These are phyloP conservation scores for Contarinia nasturtii DNA, from an alignment of 1,140 invertebrate genomes.

Conservation along the genomic window DNA sequence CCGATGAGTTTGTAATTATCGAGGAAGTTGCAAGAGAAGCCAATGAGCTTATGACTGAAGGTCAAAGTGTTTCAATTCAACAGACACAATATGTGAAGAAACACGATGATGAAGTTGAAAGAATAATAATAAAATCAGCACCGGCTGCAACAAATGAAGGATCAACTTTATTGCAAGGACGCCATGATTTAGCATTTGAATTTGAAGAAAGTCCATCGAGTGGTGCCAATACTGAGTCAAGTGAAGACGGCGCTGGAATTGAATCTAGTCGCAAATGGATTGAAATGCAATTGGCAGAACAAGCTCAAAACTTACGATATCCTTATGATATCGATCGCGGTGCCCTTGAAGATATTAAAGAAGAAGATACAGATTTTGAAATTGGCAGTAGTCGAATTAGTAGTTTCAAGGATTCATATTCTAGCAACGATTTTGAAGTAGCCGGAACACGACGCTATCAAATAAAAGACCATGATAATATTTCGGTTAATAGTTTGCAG, in stretches of 20 bases:
- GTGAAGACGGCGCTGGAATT: constrained; percentile 17
- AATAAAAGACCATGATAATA: constrained; percentile 70
- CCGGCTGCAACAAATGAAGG: constrained; percentile 26
- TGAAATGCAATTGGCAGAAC: constrained; percentile 62
- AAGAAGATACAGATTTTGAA: constrained; percentile 74
- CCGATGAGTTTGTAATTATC: constrained; percentile 71
- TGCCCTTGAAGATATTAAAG: constrained; percentile 78
- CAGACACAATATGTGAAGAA: constrained; percentile 32
- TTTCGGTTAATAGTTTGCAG: constrained; percentile 78
- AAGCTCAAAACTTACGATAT: constrained; percentile 39
- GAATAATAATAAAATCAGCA: constrained; percentile 42
- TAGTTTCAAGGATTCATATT: constrained; percentile 55
- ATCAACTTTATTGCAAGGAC: constrained; percentile 29
- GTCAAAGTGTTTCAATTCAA: constrained; percentile 53
- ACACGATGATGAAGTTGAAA: constrained; percentile 52
- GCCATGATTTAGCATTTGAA: constrained; percentile 40
- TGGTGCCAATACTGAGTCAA: constrained; percentile 19
- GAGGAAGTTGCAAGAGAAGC: constrained; percentile 72
- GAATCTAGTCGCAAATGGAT: constrained; percentile 65
- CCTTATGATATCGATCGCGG: constrained; percentile 52
- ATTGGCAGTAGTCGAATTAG: constrained; percentile 56
- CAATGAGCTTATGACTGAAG: constrained; percentile 56
- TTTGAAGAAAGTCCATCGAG: constrained; percentile 50
- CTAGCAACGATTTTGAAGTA: constrained; percentile 60
- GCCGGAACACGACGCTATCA: constrained; percentile 59